phyloP scores from a whole-genome alignment of 2,888 invertebrate genomes.

The Lucinisca nassula region DNA sequence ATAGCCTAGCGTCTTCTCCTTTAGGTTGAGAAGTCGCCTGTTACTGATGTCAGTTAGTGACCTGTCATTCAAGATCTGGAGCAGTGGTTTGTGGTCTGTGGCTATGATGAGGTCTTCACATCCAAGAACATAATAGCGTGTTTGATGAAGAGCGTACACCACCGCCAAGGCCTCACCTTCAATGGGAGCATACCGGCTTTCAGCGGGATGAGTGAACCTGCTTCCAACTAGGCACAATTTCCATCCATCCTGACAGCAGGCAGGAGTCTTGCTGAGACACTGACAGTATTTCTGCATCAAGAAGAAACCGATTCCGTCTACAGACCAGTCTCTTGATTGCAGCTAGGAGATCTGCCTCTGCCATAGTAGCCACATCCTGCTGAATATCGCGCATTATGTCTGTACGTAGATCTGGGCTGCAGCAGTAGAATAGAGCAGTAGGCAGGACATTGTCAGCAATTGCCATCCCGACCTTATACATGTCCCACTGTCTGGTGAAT shows the following conservation, averaged over 20 bases:
- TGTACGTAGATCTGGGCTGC: constrained; percentile 32
- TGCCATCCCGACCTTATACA: constrained; percentile 45
- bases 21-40: constrained; percentile 53
- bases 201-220: constrained; percentile 63
- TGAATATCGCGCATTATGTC: constrained; percentile 38
- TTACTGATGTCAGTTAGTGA: too few relatives aligned
- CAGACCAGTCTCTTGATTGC: constrained; percentile 66
- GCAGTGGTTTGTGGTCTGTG: constrained; percentile 62
- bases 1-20: constrained; percentile 59
- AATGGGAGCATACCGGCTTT: constrained; percentile 60
- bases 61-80: constrained; percentile 56
- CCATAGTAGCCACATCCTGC: too few relatives aligned
- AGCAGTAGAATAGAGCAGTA: constrained; percentile 59
- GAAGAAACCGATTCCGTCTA: constrained; percentile 69
- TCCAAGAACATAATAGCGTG: constrained; percentile 52
- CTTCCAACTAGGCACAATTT: constrained; percentile 65
- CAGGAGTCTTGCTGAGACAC: constrained; percentile 50
- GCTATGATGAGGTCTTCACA: constrained; percentile 56
- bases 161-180: constrained; percentile 63
- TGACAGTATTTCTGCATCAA: constrained; percentile 63
- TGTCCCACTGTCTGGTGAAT: constrained; percentile 41
- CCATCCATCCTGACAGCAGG: constrained; percentile 67
- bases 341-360: too few relatives aligned
- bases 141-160: constrained; percentile 48
- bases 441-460: constrained; percentile 39